Conservation (phyloP, 2,888 invertebrate genomes). For the Notodonta ziczac region DNA sequence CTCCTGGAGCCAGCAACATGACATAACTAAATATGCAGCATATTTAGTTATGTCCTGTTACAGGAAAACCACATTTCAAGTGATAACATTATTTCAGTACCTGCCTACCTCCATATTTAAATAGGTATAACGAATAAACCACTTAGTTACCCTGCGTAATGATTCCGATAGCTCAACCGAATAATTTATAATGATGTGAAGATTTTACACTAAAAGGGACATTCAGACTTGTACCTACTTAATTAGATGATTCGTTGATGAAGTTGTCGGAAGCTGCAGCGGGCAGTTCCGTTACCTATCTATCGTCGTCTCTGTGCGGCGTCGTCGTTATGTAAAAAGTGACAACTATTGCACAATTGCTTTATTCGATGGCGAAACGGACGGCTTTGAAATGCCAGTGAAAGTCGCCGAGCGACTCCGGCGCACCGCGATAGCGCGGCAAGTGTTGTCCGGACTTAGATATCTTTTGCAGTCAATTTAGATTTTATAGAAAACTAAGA, state of each 20-base stretch:
- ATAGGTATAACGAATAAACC: conserved; percentile 1
- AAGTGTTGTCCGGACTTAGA: conserved; percentile 31
- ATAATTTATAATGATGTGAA: no score
- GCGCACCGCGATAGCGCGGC: conserved; percentile 58
- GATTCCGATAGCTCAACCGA: background rate
- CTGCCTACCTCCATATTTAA: background rate
- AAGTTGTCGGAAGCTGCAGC: conserved; percentile 12
- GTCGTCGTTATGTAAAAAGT: conserved; percentile 77
- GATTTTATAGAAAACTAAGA: background rate
- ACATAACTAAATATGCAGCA: background rate
- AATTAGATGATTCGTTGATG: background rate
- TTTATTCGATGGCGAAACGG: conserved; percentile 81
- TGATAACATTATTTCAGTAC: background rate
- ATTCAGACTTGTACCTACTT: background rate
- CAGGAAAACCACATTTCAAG: background rate
- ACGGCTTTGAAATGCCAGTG: conserved; percentile 77
- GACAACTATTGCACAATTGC: conserved; percentile 81
- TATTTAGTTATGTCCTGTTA: no score
- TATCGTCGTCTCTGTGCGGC: conserved; percentile 45
- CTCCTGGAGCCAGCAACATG: background rate
- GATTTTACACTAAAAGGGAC: no score
- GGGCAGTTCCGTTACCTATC: conserved; percentile 34
- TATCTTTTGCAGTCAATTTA: conserved; percentile 5
- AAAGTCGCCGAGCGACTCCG: conserved; percentile 81
- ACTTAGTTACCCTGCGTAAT: background rate